Evolutionary conservation across 64 coral and sea anemone genomes (phyloP).

Genomic region (Actinia equina): DNA sequence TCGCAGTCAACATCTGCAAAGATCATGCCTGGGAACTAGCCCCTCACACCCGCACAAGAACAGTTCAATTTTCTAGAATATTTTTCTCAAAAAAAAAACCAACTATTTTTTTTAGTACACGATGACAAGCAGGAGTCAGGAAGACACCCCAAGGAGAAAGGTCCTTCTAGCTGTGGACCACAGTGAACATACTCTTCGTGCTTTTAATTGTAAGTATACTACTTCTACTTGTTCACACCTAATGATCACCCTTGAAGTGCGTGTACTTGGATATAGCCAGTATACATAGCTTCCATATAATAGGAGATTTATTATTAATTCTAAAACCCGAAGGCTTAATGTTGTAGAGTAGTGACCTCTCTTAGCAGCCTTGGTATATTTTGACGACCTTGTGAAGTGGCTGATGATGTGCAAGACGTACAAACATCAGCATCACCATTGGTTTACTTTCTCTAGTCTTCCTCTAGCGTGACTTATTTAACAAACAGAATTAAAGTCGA

Average conservation of each 20-base stretch:
- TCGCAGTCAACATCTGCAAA: too few relatives aligned
- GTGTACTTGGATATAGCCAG: too few relatives aligned
- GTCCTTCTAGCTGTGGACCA: neutral
- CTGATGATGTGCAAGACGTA: neutral
- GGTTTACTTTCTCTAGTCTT: too few relatives aligned
- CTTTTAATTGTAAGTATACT: neutral
- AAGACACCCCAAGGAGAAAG: neutral
- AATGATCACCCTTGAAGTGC: too few relatives aligned
- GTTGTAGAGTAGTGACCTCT: neutral
- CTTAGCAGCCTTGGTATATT: neutral
- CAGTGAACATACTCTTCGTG: constrained; percentile 5
- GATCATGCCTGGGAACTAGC: too few relatives aligned
- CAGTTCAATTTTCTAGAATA: neutral
- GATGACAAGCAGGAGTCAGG: neutral
- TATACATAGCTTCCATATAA: too few relatives aligned
- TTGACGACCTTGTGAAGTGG: neutral
- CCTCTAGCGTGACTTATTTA: neutral
- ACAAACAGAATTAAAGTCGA: neutral
- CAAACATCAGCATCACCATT: neutral
- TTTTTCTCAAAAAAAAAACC: neutral
- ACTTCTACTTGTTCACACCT: neutral
- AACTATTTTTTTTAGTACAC: neutral
- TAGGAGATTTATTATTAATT: neutral
- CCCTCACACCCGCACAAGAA: neutral
- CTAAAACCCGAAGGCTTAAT: neutral